phyloP scores from a whole-genome alignment of 2,797 vertebrate species.

The Rhynchonycteris naso region DNA sequence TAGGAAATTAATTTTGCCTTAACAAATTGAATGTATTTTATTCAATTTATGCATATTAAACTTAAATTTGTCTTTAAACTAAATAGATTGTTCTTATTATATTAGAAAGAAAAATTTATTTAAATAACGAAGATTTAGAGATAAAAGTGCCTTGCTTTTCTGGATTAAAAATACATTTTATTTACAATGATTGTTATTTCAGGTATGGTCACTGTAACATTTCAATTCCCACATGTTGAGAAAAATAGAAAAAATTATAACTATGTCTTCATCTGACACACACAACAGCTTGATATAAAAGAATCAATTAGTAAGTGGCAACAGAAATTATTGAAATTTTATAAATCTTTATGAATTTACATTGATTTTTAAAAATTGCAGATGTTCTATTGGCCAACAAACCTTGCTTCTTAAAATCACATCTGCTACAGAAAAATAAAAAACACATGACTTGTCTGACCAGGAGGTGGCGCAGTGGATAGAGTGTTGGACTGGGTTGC shows the following conservation, averaged over 20 bases:
- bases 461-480: too few relatives aligned
- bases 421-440: neutral
- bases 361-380: neutral
- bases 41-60: conserved; percentile 44
- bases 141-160: neutral
- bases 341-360: neutral
- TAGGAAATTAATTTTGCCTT: conserved; percentile 51
- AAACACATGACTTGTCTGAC: neutral
- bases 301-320: neutral
- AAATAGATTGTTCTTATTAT: conserved; percentile 20
- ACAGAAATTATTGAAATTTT: neutral
- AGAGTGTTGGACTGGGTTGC: too few relatives aligned
- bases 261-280: neutral
- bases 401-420: neutral
- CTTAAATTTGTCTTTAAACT: conserved; percentile 52
- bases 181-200: neutral
- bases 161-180: neutral
- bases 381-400: neutral
- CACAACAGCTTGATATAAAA: neutral
- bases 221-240: neutral
- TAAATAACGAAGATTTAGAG: conserved; percentile 2
- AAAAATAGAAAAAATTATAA: neutral
- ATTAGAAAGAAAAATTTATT: neutral
- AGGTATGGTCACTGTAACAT: neutral
- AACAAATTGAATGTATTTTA: conserved; percentile 24